phyloP scores from a whole-genome alignment of 2,888 invertebrate genomes.

The Sphaerophoria taeniata region DNA sequence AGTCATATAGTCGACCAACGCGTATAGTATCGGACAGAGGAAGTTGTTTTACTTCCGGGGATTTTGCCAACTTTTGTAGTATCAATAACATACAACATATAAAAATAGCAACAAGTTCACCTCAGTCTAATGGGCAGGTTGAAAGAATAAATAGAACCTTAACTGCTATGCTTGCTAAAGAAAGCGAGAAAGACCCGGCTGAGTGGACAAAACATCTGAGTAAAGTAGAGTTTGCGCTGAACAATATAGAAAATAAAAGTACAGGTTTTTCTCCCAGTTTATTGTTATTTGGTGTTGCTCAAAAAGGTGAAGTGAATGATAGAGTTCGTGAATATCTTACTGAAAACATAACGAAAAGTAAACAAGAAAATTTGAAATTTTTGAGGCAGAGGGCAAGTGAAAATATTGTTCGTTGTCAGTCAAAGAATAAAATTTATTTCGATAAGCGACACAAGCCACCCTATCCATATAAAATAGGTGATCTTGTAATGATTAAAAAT shows the following conservation, averaged over 20 bases:
- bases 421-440: constrained; percentile 7
- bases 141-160: no score
- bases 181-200: constrained; percentile 1
- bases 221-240: background rate
- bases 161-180: background rate
- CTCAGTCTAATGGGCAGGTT: no score
- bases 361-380: background rate
- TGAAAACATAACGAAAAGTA: no score
- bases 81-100: constrained; percentile 1
- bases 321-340: no score
- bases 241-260: no score
- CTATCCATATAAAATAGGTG: constrained; percentile 1
- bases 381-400: background rate
- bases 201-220: constrained; percentile 12
- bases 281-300: no score
- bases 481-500: no score
- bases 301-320: no score
- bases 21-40: background rate
- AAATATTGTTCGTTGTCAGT: constrained; percentile 1
- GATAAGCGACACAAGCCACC: background rate
- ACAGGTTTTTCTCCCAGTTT: no score
- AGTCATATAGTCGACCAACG: no score
- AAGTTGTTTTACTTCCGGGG: constrained; percentile 4
- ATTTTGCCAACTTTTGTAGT: constrained; percentile 5
- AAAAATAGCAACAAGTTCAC: no score